Evolutionary conservation across 2,113 vertebrate genomes (phyloP).

Genomic region (Hyaena hyaena): DNA sequence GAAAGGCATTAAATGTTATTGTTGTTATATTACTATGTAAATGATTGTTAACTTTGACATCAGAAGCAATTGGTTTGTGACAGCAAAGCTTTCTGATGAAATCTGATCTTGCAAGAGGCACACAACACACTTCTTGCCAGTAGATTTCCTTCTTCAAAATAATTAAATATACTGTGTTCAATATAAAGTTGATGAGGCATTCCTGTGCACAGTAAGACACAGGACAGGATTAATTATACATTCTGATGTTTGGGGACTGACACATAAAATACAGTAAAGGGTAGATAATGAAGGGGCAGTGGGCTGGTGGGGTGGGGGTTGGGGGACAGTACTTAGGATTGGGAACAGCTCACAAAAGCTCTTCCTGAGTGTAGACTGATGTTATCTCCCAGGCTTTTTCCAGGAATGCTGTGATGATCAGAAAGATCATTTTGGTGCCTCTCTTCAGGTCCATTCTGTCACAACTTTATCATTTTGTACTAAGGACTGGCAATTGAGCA

Average conservation of each 20-base stretch:
- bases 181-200: neutral
- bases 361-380: fast-evolving
- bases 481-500: neutral
- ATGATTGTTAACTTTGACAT: conserved; percentile 52
- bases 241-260: neutral
- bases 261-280: neutral
- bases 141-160: neutral
- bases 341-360: neutral
- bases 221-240: neutral
- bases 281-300: neutral
- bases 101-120: neutral
- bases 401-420: neutral
- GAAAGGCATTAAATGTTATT: conserved; percentile 1
- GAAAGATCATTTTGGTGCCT: neutral
- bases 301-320: no score
- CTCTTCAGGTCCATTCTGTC: neutral
- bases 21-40: conserved; percentile 38
- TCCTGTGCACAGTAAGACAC: neutral
- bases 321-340: neutral
- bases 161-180: neutral
- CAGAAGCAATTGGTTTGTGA: neutral
- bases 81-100: conserved; percentile 45
- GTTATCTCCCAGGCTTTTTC: neutral
- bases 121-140: neutral
- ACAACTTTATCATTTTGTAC: neutral